Evolutionary conservation across 2,113 vertebrate genomes (phyloP), one percentile per base, ranked within the genome.

Genomic region (Takifugu bimaculatus): DNA sequence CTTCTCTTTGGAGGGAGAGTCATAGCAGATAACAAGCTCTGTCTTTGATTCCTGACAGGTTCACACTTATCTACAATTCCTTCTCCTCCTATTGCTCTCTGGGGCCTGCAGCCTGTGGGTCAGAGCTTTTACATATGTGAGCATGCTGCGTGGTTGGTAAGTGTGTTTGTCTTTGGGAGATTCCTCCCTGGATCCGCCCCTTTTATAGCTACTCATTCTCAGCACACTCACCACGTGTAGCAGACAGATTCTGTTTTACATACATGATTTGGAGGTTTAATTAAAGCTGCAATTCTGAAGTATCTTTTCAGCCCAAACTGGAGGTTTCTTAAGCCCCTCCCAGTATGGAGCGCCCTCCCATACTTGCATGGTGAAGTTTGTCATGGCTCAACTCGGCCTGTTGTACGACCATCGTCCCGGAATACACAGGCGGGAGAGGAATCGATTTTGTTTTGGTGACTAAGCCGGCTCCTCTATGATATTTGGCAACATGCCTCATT

Each of bases 11-110:
- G 70, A 72, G 65, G 57, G 60, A 60, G 72, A 79, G 77, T 85
- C 79, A 63, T 68, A 85, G 85, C 78, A 77, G 84, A 87, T 88
- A 85, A 79, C 70, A 53, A 60, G 54, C 67, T 56, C 80, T 72
- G 78, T 78, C 79, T 88, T 85, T 88, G 75, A 78, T 84, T 84
- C 72, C 54, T 77, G 74, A 68, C 72, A 70, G 78, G 79, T 80
- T 75, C 67, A 68, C 69, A 74, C 65, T 79, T 83, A 81, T 82
- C 81, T 74, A 60, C 70, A 75, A 71, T 81, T 79, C 79, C 68
- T 29, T 51, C 63, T 77, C 70, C 48, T 50, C 14, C 60, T 39
- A 63, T 52, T 74, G 70, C 66, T 73, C 63, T 78, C 70, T 82
- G 63, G 75, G 63, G 69, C 79, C 55, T 13, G 4, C 39, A 72